Evolutionary conservation across 2,797 vertebrate species (phyloP).

Genomic region (Orestias chungarensis): DNA sequence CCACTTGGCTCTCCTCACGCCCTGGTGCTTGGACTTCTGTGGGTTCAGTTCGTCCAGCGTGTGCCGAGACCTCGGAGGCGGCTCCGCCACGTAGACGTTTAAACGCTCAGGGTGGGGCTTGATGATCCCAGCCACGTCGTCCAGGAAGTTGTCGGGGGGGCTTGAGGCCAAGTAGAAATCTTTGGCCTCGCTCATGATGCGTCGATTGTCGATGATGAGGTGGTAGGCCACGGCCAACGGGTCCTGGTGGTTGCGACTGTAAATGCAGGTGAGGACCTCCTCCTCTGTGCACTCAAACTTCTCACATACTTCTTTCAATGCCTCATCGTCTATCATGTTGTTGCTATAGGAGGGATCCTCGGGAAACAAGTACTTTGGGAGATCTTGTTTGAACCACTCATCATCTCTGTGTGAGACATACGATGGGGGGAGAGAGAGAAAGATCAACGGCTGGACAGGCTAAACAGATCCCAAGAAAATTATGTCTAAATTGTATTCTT

Average conservation of each 20-base stretch:
- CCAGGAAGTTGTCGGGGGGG: conserved; percentile 94
- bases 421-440: background rate
- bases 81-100: conserved; percentile 90
- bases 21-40: conserved; percentile 97
- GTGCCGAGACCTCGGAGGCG: conserved; percentile 88
- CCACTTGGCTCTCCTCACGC: conserved; percentile 97
- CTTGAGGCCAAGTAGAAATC: conserved; percentile 98
- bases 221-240: conserved; percentile 96
- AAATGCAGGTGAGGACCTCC: conserved; percentile 93
- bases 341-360: conserved; percentile 96
- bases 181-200: conserved; percentile 99
- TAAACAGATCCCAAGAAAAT: background rate
- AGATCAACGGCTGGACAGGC: background rate
- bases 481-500: background rate
- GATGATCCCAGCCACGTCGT: conserved; percentile 77
- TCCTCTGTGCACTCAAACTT: conserved; percentile 98
- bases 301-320: conserved; percentile 97
- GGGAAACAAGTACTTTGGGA: conserved; percentile 97
- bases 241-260: conserved; percentile 95
- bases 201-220: conserved; percentile 98
- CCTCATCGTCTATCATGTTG: conserved; percentile 98
- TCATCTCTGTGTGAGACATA: conserved; percentile 84
- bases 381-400: conserved; percentile 97
- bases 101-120: conserved; percentile 95
- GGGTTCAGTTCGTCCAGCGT: conserved; percentile 97